phyloP scores from a whole-genome alignment of 2,113 vertebrate species.

The Larimichthys crocea region DNA sequence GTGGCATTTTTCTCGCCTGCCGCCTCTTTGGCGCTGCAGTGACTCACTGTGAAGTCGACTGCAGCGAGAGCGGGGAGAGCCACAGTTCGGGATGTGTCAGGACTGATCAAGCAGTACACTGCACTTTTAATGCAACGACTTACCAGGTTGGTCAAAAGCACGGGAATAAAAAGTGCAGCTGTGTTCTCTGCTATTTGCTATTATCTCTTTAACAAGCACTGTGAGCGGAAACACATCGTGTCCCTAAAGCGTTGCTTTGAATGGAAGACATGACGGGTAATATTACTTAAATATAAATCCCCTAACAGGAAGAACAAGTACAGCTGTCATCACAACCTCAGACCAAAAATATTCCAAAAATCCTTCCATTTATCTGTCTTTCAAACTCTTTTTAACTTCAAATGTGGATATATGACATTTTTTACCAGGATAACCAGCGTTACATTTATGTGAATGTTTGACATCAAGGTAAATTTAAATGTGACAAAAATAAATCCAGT shows the following conservation, averaged over 20 bases:
- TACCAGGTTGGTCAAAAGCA: conserved; percentile 36
- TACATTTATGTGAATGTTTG: not conserved
- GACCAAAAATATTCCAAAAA: not conserved
- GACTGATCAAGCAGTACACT: conserved; percentile 39
- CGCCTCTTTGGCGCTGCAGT: conserved; percentile 23
- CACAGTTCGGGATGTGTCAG: conserved; percentile 56
- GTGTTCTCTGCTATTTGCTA: conserved; percentile 23
- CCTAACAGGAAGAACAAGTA: not conserved
- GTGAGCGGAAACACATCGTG: conserved; percentile 6
- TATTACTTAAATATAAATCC: conserved; percentile 8
- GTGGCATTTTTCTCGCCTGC: conserved; percentile 38
- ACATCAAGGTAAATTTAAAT: not conserved
- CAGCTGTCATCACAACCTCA: not conserved
- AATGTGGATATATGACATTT: not conserved
- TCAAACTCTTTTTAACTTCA: not conserved
- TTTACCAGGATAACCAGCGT: not conserved
- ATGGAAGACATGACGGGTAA: not conserved
- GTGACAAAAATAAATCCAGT: not conserved
- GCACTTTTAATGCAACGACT: conserved; percentile 26
- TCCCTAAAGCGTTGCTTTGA: not conserved
- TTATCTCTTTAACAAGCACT: conserved; percentile 24
- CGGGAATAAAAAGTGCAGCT: conserved; percentile 40
- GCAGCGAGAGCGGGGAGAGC: conserved; percentile 23
- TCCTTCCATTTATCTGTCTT: not conserved
- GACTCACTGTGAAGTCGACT: conserved; percentile 48